Percentiles rank a stretch among this genome's conserved stretches.
These are phyloP conservation scores for Fragum whitleyi DNA, from an alignment of 2,888 invertebrate species.

Conservation along the genomic window DNA sequence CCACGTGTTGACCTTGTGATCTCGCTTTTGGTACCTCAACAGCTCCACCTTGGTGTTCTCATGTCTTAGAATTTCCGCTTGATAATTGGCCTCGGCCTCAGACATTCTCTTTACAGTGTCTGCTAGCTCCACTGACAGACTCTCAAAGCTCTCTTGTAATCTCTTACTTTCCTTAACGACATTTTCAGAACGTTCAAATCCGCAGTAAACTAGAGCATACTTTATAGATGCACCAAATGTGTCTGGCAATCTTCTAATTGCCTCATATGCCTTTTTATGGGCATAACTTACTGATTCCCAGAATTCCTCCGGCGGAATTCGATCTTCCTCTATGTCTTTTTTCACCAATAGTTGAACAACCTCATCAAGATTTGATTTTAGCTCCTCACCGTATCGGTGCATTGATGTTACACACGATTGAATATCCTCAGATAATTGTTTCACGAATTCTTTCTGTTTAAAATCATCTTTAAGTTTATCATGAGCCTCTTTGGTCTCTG, in stretches of 20 bases:
- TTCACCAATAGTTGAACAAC: conserved; percentile 9
- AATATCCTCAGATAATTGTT: conserved; percentile 4
- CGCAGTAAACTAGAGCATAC: conserved; percentile 8
- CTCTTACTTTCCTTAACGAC: conserved; percentile 21
- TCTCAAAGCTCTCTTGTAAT: conserved; percentile 30
- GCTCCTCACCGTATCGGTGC: background rate
- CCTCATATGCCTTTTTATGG: background rate
- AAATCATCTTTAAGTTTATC: conserved; percentile 33
- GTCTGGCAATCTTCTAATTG: background rate
- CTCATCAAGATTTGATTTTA: conserved; percentile 19
- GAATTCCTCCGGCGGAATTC: background rate
- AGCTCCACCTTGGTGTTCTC: conserved; percentile 43
- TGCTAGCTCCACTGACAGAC: conserved; percentile 32
- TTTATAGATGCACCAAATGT: background rate
- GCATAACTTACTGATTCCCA: background rate
- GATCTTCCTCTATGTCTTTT: background rate
- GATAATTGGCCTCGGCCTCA: conserved; percentile 17
- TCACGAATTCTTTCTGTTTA: conserved; percentile 22
- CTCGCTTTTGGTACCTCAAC: conserved; percentile 26
- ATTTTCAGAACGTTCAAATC: background rate
- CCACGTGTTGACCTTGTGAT: conserved; percentile 51
- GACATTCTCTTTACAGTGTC: conserved; percentile 12
- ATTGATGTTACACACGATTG: background rate
- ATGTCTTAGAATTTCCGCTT: conserved; percentile 31
- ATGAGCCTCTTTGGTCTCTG: conserved; percentile 23